These are phyloP conservation scores for Labia minor DNA, from an alignment of 2,888 invertebrate species.

Conservation along the genomic window DNA sequence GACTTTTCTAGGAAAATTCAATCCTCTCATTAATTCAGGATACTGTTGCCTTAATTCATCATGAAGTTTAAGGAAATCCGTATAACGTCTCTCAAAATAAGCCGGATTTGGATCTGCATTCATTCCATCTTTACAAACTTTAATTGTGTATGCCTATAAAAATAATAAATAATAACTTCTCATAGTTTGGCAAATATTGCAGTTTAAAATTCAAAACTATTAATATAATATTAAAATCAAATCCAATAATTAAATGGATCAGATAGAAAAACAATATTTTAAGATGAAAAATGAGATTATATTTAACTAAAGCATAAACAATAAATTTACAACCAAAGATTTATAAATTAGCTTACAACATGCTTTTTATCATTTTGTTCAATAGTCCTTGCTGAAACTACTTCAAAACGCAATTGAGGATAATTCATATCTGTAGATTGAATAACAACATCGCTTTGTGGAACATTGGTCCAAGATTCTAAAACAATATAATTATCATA, in stretches of 20 bases:
- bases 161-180: neutral
- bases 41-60: slow-evolving; percentile 48
- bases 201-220: too few species aligned
- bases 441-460: neutral
- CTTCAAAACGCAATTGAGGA: slow-evolving; percentile 46
- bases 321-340: slow-evolving; percentile 3
- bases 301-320: too few species aligned
- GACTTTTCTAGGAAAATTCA: slow-evolving; percentile 58
- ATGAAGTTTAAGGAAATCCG: slow-evolving; percentile 57
- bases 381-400: slow-evolving; percentile 53
- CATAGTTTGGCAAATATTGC: neutral
- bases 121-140: slow-evolving; percentile 48
- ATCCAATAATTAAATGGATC: neutral
- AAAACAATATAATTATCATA: slow-evolving; percentile 8
- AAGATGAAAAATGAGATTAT: too few species aligned
- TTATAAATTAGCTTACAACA: slow-evolving; percentile 39
- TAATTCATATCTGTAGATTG: neutral
- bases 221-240: slow-evolving; percentile 13
- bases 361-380: slow-evolving; percentile 53
- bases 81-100: slow-evolving; percentile 58
- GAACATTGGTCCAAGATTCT: slow-evolving; percentile 25
- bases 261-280: neutral
- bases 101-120: slow-evolving; percentile 50
- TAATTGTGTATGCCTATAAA: slow-evolving; percentile 46
- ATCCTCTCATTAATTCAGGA: slow-evolving; percentile 42